Evolutionary conservation across 2,113 vertebrate species (phyloP), one percentile per base, ranked within the genome.

Genomic region (Oncorhynchus masou): DNA sequence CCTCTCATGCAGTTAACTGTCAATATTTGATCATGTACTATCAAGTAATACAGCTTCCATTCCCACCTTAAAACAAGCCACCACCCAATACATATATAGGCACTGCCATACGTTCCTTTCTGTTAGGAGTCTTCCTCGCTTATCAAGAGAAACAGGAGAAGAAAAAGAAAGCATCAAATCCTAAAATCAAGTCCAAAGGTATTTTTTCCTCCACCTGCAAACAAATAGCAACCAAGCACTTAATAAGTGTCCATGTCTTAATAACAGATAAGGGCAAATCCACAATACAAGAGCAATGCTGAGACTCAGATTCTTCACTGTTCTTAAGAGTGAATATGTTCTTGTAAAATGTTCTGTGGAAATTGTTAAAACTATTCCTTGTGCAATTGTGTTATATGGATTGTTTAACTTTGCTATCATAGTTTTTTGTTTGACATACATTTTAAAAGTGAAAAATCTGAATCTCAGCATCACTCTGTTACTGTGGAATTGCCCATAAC

Each of bases 1-100:
- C 79, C 83, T 49, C 71, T 65, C 84, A 87, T 89, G 86, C 82
- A 87, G 76, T 48, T 65, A 74, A 60, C 73, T 72, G 71, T 48
- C 67, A 70, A 74, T 45, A 83, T 81, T 54, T 57, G 24, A 34
- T 31, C 20, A 81, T 16, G 13, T 67, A 13, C 19, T 66, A 49
- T 27, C 45, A 76, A 48, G 60, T 15, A 75, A 62, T 70, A 67
- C 79, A 81, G 70, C 72, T 69, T 76, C 54, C 22, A 20, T 69
- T n/a, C 71, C 34, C 49, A 65, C 12, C 31, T 68, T 70, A 67
- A 73, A 27, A 76, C 66, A 69, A 66, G 68, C 49, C 74, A 66
- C 25, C 75, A 76, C 31, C 68, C 78, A 74, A 72, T 60, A 75
- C 72, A 81, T 69, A 81, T 68, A 77, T 70, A 73, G 81, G 74